Base-by-base conservation (phyloP, 2,797 vertebrate genomes). In the Hippoglossus hippoglossus region DNA sequence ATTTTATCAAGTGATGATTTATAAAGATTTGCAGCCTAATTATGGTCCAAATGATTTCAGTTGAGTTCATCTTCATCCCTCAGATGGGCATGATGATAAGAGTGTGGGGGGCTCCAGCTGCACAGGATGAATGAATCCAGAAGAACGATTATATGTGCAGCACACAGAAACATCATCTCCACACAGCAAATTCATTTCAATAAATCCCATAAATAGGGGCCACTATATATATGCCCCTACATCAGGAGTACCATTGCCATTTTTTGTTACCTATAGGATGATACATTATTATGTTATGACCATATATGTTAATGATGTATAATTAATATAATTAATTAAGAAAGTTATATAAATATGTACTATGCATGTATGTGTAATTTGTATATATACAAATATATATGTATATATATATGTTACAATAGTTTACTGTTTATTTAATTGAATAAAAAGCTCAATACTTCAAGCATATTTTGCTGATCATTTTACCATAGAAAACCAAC, bases 151-250 rank as follows among this genome's bases (percentile, higher is more conserved):
- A 18, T 24, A 44, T 19, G 5, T 52, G 55, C 54, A 44, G 53
- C 44, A 44, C 52, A 58, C 16, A 67, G 3, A 61, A 63, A 49
- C 13, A 44, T 22, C 15, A 41, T 18, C 15, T 47, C 12, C 19
- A n/a, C 10, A 34, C 25, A 61, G 22, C n/a, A 61, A 56, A 76
- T 41, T 41, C 11, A n/a, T 46, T 50, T 19, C 46, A 67, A 28
- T 73, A 49, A 26, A 25, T n/a, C 47, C 46, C 25, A 65, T 34
- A 24, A 19, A 39, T 3, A 63, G 12, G 21, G 25, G 1, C 18
- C 51, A 15, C 25, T 24, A 13, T 15, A 26, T 26, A 26, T 26
- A 26, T 26, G 25, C 25, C 25, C 25, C 3, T 26, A 26, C 5
- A 26, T 26, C 25, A 26, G 25, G 25, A 26, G 25, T 26, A 26